phyloP scores from a whole-genome alignment of 2,888 invertebrate genomes.

The Teleogryllus oceanicus region DNA sequence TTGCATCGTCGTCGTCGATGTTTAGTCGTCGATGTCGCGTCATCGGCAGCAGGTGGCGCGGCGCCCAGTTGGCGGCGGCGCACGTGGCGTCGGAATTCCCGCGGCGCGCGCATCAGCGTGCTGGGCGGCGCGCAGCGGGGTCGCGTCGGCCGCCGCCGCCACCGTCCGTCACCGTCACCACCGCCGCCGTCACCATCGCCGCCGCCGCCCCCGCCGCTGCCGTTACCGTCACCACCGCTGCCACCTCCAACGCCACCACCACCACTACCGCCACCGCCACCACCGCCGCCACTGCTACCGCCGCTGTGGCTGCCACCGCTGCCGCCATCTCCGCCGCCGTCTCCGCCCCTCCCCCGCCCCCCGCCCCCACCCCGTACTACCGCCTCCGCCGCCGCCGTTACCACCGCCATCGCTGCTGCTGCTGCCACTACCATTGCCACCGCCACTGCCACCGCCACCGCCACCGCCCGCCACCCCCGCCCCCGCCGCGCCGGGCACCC shows the following conservation, averaged over 20 bases:
- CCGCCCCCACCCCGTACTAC: too few species aligned
- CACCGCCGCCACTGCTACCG: neutral
- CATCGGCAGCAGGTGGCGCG: too few species aligned
- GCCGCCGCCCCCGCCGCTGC: neutral
- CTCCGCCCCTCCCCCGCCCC: too few species aligned
- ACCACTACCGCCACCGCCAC: neutral
- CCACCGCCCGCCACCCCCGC: neutral
- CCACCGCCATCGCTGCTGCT: neutral
- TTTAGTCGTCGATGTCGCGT: too few species aligned
- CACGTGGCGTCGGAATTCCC: too few species aligned
- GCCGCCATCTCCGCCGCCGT: neutral
- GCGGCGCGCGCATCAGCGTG: too few species aligned
- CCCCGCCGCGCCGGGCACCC: neutral
- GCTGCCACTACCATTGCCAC: neutral
- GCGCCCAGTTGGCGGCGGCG: too few species aligned
- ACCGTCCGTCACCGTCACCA: neutral
- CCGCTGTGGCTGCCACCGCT: neutral
- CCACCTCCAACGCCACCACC: neutral
- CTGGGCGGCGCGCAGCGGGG: too few species aligned
- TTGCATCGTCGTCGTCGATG: too few species aligned
- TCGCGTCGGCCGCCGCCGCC: neutral
- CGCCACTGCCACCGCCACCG: neutral
- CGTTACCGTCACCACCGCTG: neutral
- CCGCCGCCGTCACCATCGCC: neutral
- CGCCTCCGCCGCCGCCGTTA: neutral